Evolutionary conservation across 2,113 vertebrate genomes (phyloP).

Genomic region (Chunga burmeisteri): DNA sequence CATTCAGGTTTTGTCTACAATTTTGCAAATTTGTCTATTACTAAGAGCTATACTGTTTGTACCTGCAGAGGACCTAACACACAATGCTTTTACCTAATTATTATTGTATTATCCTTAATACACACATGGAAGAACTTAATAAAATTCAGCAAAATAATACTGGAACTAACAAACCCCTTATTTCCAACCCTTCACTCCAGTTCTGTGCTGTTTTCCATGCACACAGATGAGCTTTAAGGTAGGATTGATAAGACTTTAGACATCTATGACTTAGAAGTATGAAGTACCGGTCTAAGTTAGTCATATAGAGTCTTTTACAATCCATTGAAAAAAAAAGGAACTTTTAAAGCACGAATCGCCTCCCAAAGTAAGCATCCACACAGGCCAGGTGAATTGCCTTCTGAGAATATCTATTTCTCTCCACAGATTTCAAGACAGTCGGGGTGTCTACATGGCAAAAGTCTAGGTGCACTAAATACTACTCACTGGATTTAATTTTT

Average conservation of each 20-base stretch:
- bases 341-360: not conserved
- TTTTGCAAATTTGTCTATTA: not conserved
- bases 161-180: not conserved
- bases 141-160: not conserved
- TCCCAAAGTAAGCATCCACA: not conserved
- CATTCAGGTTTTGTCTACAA: not conserved
- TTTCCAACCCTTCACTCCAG: not conserved
- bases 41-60: not conserved
- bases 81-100: not conserved
- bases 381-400: not conserved
- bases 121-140: not conserved
- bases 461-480: not conserved
- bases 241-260: not conserved
- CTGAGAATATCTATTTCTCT: not conserved
- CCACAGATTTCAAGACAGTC: not conserved
- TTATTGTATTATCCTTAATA: not conserved
- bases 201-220: not conserved
- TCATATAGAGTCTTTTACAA: not conserved
- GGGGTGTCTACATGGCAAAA: not conserved
- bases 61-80: not conserved
- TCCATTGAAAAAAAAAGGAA: not conserved
- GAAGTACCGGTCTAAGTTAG: not conserved
- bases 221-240: not conserved
- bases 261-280: not conserved
- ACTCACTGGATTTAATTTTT: not conserved